Conservation (phyloP, 2,888 invertebrate genomes). For the Cephalotes varians region DNA sequence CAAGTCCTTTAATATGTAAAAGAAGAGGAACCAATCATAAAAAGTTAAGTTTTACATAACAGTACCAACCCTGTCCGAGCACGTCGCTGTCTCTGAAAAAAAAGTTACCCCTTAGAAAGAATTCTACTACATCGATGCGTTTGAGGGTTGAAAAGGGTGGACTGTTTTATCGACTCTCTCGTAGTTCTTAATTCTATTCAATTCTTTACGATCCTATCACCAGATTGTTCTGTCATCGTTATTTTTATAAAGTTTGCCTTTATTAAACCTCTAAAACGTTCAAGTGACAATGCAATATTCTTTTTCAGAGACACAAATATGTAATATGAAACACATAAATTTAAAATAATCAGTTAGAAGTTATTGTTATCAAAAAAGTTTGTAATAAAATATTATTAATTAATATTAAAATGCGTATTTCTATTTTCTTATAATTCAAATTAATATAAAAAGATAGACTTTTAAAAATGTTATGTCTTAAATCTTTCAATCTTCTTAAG, state of each 20-base stretch:
- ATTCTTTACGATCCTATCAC: constrained; percentile 75
- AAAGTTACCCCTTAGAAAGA: constrained; percentile 81
- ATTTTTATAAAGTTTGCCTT: constrained; percentile 29
- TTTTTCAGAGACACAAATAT: not conserved
- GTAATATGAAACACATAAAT: not conserved
- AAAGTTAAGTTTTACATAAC: constrained; percentile 45
- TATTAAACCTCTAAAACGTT: not conserved
- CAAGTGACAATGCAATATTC: not conserved
- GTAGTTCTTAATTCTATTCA: constrained; percentile 41
- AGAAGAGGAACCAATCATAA: not conserved
- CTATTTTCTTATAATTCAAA: not conserved
- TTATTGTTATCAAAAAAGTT: not conserved
- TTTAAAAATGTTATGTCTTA: not conserved
- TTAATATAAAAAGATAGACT: not conserved
- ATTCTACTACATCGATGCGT: constrained; percentile 81
- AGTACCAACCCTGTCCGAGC: constrained; percentile 62
- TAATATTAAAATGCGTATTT: not conserved
- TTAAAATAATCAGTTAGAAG: not conserved
- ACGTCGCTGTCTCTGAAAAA: constrained; percentile 73
- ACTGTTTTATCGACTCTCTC: constrained; percentile 80
- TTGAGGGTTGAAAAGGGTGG: constrained; percentile 66
- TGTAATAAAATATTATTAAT: not conserved
- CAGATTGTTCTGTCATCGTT: constrained; percentile 78
- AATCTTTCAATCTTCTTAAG: not conserved
- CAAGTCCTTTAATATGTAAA: not conserved